Evolutionary conservation across 1,140 invertebrate genomes (phyloP), one percentile per base, ranked within the genome.

Genomic region (Pygmarrhopalites habei): DNA sequence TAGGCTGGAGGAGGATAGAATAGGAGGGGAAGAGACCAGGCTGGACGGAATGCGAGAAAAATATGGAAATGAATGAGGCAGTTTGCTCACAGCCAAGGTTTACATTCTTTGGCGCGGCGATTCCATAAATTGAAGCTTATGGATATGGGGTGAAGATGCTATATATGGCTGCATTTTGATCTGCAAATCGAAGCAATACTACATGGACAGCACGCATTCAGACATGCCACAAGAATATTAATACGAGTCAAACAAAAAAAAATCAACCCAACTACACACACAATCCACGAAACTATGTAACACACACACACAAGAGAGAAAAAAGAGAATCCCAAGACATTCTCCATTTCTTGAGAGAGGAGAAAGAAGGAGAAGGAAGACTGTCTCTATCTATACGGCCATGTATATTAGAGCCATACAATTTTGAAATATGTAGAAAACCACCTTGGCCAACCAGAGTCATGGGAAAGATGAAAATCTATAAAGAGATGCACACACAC

Each of bases 101-200:
- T 47, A 57, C 30, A 35, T 49, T 60, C 55, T 55, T 35, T 35
- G 32, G 5, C 15, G 32, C 5, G 32, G 29, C 65, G 41, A 61
- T 68, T 59, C 41, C 62, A 68, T 68, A 68, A 68, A 68, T 68
- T 64, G 41, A 53, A 68, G 23, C 49, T 58, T 64, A 67, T 64
- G 58, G 66, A 67, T 67, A 68, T 68, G 62, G 66, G 66, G 66
- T 68, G 66, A 64, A 64, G 66, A 68, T 68, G 55, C 47, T 62
- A 28, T 19, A 58, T 47, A 67, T 64, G 56, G 56, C 53, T 66
- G 49, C 56, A 59, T 62, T 67, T 62, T 67, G 60, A 67, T 67
- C 65, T 60, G 35, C 65, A 62, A 62, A 66, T 62, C 53, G 52
- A 57, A 66, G 39, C 59, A 57, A 62, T 67, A 60, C 25, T 53